Percentiles rank a stretch among this genome's conserved stretches.
Conservation (phyloP, 2,797 vertebrate genomes). For the Clamator glandarius region DNA sequence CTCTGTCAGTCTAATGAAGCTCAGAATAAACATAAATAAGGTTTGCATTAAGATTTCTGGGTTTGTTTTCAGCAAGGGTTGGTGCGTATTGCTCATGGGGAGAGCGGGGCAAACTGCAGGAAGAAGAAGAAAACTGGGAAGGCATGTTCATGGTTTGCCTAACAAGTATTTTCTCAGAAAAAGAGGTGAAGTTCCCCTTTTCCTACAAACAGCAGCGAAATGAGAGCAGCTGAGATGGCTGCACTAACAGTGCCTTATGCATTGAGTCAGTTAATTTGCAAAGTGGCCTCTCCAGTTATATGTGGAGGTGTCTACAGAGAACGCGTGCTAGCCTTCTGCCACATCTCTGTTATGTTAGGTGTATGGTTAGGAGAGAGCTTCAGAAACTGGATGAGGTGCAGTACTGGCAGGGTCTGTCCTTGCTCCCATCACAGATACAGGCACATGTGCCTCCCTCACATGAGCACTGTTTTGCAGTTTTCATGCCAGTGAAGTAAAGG, state of each 20-base stretch:
- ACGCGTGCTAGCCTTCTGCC: not conserved
- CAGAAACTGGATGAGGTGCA: not conserved
- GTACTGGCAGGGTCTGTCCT: not conserved
- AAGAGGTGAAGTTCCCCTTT: not conserved
- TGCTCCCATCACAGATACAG: not conserved
- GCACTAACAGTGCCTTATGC: not conserved
- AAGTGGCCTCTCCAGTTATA: not conserved
- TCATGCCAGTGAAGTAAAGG: not conserved
- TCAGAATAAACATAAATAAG: not conserved
- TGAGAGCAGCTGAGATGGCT: not conserved
- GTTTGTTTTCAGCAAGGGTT: not conserved
- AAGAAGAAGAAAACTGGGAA: not conserved
- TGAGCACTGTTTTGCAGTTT: not conserved
- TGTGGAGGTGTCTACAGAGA: not conserved
- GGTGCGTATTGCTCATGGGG: not conserved
- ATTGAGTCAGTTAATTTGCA: not conserved
- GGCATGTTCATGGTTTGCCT: not conserved
- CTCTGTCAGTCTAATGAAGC: not conserved
- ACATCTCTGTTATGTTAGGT: rapidly evolving
- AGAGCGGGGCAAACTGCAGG: not conserved
- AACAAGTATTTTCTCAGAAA: not conserved
- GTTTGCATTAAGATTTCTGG: not conserved
- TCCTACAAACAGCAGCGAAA: not conserved
- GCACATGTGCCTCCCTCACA: not conserved
- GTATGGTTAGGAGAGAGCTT: rapidly evolving